Conservation (phyloP, 2,113 vertebrate genomes). For the Asarcornis scutulata region DNA sequence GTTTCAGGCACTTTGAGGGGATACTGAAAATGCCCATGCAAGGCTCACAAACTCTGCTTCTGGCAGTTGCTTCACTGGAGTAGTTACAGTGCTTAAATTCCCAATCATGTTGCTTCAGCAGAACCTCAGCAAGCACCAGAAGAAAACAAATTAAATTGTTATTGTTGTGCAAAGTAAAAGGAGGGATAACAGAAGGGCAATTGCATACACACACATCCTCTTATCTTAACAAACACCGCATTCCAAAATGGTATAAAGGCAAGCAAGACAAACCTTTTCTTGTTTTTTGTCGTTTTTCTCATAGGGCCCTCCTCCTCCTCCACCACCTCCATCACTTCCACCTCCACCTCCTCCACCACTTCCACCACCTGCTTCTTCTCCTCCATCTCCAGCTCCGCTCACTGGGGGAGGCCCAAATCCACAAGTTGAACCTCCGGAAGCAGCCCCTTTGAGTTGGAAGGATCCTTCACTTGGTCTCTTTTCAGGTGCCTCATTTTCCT, state of each 20-base stretch:
- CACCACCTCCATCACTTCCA: slow-evolving; percentile 73
- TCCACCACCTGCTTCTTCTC: slow-evolving; percentile 77
- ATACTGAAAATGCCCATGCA: background rate
- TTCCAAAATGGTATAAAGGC: background rate
- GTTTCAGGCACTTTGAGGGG: background rate
- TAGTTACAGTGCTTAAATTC: background rate
- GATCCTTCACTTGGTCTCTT: slow-evolving; percentile 85
- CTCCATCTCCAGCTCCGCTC: slow-evolving; percentile 74
- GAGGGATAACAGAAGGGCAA: background rate
- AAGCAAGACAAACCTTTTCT: slow-evolving; percentile 79
- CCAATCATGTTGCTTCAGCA: background rate
- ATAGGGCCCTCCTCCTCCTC: slow-evolving; percentile 82
- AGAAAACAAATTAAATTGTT: background rate
- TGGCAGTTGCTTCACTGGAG: background rate
- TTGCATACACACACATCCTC: background rate
- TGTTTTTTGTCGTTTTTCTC: slow-evolving; percentile 91
- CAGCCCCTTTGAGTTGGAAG: slow-evolving; percentile 78
- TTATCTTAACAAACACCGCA: background rate
- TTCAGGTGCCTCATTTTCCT: slow-evolving; percentile 86
- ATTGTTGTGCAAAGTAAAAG: background rate
- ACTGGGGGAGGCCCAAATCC: slow-evolving; percentile 68
- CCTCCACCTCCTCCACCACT: slow-evolving; percentile 76
- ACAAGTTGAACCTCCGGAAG: slow-evolving; percentile 77
- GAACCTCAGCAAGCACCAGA: background rate
- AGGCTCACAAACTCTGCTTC: background rate